Evolutionary conservation across 1,140 invertebrate species (phyloP).

Genomic region (Caenorhabditis inopinata): DNA sequence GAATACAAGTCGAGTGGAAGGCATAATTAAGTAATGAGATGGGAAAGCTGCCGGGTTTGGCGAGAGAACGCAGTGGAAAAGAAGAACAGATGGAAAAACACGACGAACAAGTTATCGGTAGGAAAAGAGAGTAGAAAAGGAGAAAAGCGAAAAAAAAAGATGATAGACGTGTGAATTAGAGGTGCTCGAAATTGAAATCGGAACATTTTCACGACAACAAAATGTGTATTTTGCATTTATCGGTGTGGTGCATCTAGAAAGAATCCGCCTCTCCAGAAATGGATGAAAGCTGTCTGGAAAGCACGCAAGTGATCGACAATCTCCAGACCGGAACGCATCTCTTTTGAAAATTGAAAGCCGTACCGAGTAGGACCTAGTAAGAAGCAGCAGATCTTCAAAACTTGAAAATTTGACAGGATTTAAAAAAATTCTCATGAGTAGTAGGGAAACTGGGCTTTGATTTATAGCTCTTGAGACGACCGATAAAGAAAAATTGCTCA

Average conservation of each 20-base stretch:
- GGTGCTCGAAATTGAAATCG: too few relatives aligned
- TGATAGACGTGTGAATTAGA: too few relatives aligned
- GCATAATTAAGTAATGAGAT: conserved; percentile 34
- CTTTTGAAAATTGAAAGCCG: background rate
- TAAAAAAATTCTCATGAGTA: too few relatives aligned
- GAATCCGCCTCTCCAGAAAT: background rate
- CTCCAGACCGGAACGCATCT: conserved; percentile 18
- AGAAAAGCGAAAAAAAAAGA: background rate
- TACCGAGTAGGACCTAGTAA: too few relatives aligned
- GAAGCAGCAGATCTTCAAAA: too few relatives aligned
- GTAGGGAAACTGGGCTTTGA: too few relatives aligned
- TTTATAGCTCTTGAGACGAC: too few relatives aligned
- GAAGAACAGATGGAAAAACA: background rate
- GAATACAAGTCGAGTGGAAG: conserved; percentile 21
- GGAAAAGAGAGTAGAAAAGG: background rate
- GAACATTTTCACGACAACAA: too few relatives aligned
- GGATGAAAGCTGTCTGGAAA: background rate
- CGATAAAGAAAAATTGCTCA: too few relatives aligned
- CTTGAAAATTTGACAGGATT: too few relatives aligned
- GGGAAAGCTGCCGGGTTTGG: background rate
- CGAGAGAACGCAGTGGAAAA: background rate
- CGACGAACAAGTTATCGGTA: background rate
- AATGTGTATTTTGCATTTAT: background rate
- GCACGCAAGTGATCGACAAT: background rate
- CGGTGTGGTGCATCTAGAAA: background rate